Evolutionary conservation across 2,888 invertebrate genomes (phyloP).

Genomic region (Drosophila emarginata): DNA sequence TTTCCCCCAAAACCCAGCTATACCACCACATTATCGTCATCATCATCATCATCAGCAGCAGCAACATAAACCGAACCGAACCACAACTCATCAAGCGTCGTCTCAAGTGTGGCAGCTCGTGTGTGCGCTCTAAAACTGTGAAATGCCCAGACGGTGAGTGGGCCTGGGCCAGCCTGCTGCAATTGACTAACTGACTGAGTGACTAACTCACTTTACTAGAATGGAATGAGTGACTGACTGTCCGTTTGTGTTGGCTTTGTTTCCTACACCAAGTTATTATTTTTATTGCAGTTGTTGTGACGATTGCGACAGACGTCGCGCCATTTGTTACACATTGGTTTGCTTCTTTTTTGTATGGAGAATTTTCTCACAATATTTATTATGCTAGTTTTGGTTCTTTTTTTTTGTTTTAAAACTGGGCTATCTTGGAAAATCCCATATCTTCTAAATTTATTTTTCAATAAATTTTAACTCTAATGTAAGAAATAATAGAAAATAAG

Average conservation of each 20-base stretch:
- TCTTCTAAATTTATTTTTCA: background rate
- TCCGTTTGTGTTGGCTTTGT: conserved; percentile 10
- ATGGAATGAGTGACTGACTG: background rate
- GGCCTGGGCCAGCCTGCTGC: conserved; percentile 29
- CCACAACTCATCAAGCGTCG: conserved; percentile 38
- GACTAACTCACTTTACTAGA: conserved; percentile 1
- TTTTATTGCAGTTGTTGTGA: conserved; percentile 60
- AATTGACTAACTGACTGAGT: conserved; percentile 62
- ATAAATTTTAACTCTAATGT: too few species aligned
- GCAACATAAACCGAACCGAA: background rate
- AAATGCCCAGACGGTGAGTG: conserved; percentile 71
- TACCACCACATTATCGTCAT: background rate
- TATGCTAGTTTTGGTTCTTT: conserved; percentile 34
- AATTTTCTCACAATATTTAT: conserved; percentile 63
- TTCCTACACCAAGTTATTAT: conserved; percentile 60
- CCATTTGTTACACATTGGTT: conserved; percentile 75
- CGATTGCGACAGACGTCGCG: conserved; percentile 52
- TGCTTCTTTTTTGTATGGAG: conserved; percentile 35
- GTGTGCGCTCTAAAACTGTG: conserved; percentile 41
- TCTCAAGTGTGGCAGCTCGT: conserved; percentile 60
- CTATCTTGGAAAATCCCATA: conserved; percentile 61
- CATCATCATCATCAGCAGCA: background rate
- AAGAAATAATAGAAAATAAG: background rate
- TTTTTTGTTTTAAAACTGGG: conserved; percentile 50
- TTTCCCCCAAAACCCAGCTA: background rate